A percentile compares a stretch with the other conserved stretches of the same genome.
Evolutionary conservation across 2,113 vertebrate species (phyloP).

Genomic region (Lontra canadensis): DNA sequence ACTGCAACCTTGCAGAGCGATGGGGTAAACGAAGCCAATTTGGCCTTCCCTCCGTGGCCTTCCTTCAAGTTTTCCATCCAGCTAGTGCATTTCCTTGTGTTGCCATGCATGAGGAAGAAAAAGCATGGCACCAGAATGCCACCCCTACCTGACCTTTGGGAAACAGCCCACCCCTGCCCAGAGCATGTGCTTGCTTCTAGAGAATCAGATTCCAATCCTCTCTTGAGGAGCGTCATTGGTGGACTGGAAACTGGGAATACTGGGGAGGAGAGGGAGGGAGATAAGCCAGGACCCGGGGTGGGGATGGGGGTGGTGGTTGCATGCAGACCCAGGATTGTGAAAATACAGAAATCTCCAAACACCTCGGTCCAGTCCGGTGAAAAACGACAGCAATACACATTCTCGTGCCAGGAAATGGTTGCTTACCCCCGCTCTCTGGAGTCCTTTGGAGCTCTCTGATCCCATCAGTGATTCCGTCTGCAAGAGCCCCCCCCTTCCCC

Average conservation of each 20-base stretch:
- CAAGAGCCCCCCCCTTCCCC: conserved; percentile 44
- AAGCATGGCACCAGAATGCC: conserved; percentile 26
- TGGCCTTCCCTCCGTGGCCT: conserved; percentile 67
- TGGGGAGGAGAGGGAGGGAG: neutral
- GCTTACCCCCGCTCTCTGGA: conserved; percentile 64
- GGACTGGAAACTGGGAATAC: neutral
- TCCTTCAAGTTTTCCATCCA: conserved; percentile 65
- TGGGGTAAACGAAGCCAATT: neutral
- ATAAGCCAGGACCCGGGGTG: conserved; percentile 55
- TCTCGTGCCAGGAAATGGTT: conserved; percentile 67
- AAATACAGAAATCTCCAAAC: conserved; percentile 44
- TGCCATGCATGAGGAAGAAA: conserved; percentile 65
- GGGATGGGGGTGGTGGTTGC: conserved; percentile 60
- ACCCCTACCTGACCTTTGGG: neutral
- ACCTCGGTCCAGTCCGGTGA: neutral
- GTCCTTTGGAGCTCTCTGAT: conserved; percentile 75
- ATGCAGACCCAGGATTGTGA: conserved; percentile 72
- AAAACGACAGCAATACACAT: conserved; percentile 50
- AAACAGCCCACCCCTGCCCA: neutral
- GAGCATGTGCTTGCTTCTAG: conserved; percentile 76
- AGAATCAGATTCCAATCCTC: neutral
- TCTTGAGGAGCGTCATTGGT: neutral
- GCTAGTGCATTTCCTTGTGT: conserved; percentile 56
- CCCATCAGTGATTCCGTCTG: conserved; percentile 43
- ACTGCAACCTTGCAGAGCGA: neutral